phyloP scores from a whole-genome alignment of 2,797 vertebrate genomes.

The Rallus crepitans region DNA sequence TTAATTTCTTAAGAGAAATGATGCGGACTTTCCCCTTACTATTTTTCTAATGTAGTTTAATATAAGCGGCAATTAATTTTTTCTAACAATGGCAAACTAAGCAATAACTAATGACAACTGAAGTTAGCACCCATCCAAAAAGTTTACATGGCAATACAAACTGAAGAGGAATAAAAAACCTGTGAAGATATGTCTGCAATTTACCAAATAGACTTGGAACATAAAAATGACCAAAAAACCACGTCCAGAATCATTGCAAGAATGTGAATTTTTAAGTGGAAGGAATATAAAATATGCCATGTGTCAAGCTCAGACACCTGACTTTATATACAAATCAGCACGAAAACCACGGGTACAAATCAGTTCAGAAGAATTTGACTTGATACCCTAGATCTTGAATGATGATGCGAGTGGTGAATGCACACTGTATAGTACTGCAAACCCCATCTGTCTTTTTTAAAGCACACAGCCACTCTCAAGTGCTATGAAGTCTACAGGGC shows the following conservation, averaged over 20 bases:
- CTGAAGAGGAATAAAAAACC: not conserved
- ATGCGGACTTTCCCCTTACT: not conserved
- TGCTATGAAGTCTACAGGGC: slow-evolving; percentile 7
- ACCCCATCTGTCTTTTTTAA: not conserved
- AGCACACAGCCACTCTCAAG: not conserved
- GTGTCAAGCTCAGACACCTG: not conserved
- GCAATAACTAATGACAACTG: not conserved
- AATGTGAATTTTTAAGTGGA: not conserved
- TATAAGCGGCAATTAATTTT: not conserved
- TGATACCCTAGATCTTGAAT: not conserved
- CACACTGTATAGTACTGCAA: not conserved
- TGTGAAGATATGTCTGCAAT: not conserved
- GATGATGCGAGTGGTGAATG: not conserved
- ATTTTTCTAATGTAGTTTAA: not conserved
- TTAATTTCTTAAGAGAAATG: not conserved
- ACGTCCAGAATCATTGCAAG: not conserved
- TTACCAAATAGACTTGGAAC: not conserved
- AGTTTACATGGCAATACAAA: not conserved
- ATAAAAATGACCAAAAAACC: not conserved
- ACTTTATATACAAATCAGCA: slow-evolving; percentile 40
- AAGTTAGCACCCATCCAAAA: not conserved
- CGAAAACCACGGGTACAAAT: slow-evolving; percentile 51
- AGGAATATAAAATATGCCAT: not conserved
- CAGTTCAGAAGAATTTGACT: slow-evolving; percentile 43
- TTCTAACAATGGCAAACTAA: not conserved